These are phyloP conservation scores for Holothuria leucospilota DNA, from an alignment of 53 echinoderm and acorn worm genomes.

Conservation along the genomic window DNA sequence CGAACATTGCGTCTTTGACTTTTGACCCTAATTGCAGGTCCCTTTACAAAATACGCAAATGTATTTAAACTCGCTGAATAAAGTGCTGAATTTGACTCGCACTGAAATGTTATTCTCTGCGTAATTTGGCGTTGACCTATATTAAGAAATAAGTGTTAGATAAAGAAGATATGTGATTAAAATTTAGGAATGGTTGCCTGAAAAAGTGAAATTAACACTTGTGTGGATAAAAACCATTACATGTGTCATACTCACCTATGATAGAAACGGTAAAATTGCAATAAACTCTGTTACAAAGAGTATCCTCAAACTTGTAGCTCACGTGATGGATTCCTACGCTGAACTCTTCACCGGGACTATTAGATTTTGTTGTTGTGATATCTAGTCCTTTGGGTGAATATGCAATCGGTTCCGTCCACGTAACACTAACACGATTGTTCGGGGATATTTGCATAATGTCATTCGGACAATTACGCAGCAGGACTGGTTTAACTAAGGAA, in stretches of 20 bases:
- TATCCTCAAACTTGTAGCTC: slow-evolving; percentile 9
- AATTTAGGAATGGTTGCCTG: too few relatives aligned
- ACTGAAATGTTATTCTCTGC: too few relatives aligned
- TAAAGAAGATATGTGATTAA: too few relatives aligned
- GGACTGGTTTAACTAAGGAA: neutral
- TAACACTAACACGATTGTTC: neutral
- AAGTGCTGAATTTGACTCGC: too few relatives aligned
- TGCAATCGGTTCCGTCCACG: neutral
- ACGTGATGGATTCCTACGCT: neutral
- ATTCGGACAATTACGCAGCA: neutral
- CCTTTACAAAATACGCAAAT: too few relatives aligned
- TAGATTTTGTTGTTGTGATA: neutral
- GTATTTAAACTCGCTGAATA: too few relatives aligned
- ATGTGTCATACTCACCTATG: neutral
- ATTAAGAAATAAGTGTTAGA: too few relatives aligned
- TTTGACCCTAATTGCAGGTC: too few relatives aligned
- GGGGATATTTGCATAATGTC: neutral
- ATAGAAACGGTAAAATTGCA: slow-evolving; percentile 29
- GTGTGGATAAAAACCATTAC: too few relatives aligned
- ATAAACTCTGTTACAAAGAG: neutral
- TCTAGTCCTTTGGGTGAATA: neutral
- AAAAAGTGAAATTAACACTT: too few relatives aligned
- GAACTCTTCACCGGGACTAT: slow-evolving; percentile 9
- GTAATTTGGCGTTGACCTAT: too few relatives aligned
- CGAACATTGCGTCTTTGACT: too few relatives aligned